phyloP scores from a whole-genome alignment of 2,888 invertebrate species.

The Cremastobaeus sp. region DNA sequence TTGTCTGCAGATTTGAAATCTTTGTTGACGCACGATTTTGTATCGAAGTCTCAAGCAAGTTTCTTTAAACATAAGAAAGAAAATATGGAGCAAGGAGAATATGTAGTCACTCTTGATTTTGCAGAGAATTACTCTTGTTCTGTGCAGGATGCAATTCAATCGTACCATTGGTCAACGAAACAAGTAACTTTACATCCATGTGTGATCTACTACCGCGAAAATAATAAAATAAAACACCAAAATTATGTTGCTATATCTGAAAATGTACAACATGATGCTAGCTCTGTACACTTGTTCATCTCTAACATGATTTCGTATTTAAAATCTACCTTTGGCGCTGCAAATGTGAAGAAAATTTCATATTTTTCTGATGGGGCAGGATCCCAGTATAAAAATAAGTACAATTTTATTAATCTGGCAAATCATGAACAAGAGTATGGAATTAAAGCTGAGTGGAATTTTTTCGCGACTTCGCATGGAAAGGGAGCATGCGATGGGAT shows the following conservation, averaged over 20 bases:
- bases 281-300: too few relatives aligned
- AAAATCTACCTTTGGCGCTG: too few relatives aligned
- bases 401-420: too few relatives aligned
- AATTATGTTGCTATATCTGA: constrained; percentile 30
- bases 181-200: constrained; percentile 22
- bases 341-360: too few relatives aligned
- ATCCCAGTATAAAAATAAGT: too few relatives aligned
- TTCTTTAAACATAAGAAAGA: constrained; percentile 2
- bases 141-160: constrained; percentile 30
- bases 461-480: too few relatives aligned
- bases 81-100: constrained; percentile 11
- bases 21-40: constrained; percentile 13
- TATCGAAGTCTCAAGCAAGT: constrained; percentile 9
- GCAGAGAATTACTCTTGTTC: constrained; percentile 21
- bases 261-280: constrained; percentile 18
- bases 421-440: too few relatives aligned
- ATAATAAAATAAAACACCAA: neutral
- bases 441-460: too few relatives aligned
- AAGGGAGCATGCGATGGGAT: constrained; percentile 31
- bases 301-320: too few relatives aligned
- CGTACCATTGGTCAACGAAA: constrained; percentile 21
- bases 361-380: too few relatives aligned
- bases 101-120: constrained; percentile 18
- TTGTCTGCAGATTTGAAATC: constrained; percentile 6
- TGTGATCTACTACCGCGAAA: constrained; percentile 6